phyloP scores from a whole-genome alignment of 2,888 invertebrate species.

The Rotaria sp. region DNA sequence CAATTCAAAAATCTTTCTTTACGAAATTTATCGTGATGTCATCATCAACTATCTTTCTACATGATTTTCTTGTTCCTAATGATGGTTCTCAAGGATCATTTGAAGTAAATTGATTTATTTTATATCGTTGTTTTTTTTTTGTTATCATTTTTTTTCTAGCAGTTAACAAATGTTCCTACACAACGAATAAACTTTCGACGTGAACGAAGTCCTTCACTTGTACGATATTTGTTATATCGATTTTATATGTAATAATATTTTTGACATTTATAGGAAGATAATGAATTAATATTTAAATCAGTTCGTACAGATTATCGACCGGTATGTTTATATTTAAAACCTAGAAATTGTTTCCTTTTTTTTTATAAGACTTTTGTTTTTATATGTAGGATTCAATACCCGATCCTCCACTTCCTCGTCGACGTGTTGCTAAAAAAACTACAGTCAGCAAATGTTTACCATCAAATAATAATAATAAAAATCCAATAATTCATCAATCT shows the following conservation, averaged over 20 bases:
- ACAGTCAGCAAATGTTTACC: not conserved
- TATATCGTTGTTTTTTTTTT: not conserved
- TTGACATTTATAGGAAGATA: not conserved
- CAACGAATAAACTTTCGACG: not conserved
- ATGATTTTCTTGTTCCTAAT: slow-evolving; percentile 18
- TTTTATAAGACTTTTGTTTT: not conserved
- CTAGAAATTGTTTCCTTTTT: not conserved
- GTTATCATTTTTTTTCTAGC: not conserved
- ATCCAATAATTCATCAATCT: not conserved
- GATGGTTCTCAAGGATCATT: not conserved
- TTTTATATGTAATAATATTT: not conserved
- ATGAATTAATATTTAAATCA: not conserved
- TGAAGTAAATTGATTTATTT: not conserved
- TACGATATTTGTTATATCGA: not conserved
- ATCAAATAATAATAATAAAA: not conserved
- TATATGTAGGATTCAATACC: not conserved
- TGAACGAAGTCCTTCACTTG: not conserved
- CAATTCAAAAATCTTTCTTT: not conserved
- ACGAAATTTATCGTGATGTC: not conserved
- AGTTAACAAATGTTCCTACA: not conserved
- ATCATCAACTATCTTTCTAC: not conserved
- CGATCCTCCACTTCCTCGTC: not conserved
- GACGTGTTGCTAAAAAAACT: slow-evolving; percentile 19
- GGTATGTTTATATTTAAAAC: not conserved
- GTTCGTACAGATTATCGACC: not conserved